phyloP scores from a whole-genome alignment of 2,797 vertebrate species.

The Poecilia wingei region DNA sequence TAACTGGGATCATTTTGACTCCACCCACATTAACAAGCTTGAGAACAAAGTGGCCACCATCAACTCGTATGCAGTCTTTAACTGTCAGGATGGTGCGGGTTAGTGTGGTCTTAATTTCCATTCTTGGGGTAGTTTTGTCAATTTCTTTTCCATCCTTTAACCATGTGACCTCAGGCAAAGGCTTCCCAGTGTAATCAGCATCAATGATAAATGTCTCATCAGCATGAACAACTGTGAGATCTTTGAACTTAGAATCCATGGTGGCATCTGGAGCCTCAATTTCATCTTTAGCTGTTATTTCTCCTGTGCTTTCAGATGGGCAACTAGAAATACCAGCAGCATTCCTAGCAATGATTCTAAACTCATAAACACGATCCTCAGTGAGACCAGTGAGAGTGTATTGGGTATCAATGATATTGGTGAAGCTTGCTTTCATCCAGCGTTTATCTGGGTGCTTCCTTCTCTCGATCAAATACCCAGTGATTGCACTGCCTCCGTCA shows the following conservation, averaged over 20 bases:
- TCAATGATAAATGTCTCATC: conserved; percentile 93
- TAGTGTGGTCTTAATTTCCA: conserved; percentile 90
- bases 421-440: conserved; percentile 99
- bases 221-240: conserved; percentile 84
- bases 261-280: conserved; percentile 88
- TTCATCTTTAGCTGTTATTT: conserved; percentile 95
- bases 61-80: conserved; percentile 87
- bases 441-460: conserved; percentile 94
- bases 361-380: conserved; percentile 93
- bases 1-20: conserved; percentile 91
- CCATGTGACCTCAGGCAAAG: conserved; percentile 91
- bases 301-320: conserved; percentile 93
- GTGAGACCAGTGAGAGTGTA: conserved; percentile 90
- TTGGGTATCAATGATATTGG: conserved; percentile 92
- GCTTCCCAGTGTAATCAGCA: conserved; percentile 94
- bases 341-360: conserved; percentile 95
- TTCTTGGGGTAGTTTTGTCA: conserved; percentile 84
- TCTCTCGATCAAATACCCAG: conserved; percentile 93
- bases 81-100: conserved; percentile 88
- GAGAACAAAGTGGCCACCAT: conserved; percentile 93
- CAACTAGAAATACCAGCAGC: conserved; percentile 89
- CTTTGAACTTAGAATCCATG: conserved; percentile 93
- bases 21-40: conserved; percentile 92
- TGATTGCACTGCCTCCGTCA: conserved; percentile 95
- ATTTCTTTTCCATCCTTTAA: conserved; percentile 92